Evolutionary conservation across 1,140 invertebrate genomes (phyloP).

Genomic region (Cardiocondyla obscurior): DNA sequence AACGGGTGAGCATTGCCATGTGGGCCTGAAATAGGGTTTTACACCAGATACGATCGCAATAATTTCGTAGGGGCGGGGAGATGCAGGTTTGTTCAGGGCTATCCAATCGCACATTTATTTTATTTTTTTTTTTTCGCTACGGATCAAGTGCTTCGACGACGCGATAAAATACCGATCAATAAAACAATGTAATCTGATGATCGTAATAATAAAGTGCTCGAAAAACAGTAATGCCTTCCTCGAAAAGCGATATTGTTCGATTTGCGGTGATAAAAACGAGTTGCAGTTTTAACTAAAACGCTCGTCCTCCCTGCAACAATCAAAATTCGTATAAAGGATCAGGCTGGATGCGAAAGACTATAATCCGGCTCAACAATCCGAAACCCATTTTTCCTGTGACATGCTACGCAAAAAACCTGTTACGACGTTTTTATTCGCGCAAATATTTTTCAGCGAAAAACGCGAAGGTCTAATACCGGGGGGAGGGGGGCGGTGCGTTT

Average conservation of each 20-base stretch:
- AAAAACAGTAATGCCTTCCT: neutral
- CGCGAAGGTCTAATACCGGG: neutral
- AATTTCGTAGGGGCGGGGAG: slow-evolving; percentile 68
- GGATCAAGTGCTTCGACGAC: slow-evolving; percentile 4
- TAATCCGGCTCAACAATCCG: slow-evolving; percentile 33
- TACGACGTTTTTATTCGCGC: slow-evolving; percentile 49
- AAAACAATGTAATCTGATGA: neutral
- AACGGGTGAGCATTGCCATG: slow-evolving; percentile 71
- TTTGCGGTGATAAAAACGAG: neutral
- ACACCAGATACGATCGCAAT: slow-evolving; percentile 78
- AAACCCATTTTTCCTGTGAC: slow-evolving; percentile 30
- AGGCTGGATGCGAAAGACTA: neutral
- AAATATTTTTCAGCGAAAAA: slow-evolving; percentile 40
- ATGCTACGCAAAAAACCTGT: slow-evolving; percentile 38
- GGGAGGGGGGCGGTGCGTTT: too few species aligned
- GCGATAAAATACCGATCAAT: neutral
- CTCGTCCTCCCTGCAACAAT: neutral
- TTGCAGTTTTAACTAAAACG: slow-evolving; percentile 18
- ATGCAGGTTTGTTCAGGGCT: slow-evolving; percentile 27
- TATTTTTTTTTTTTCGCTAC: slow-evolving; percentile 46
- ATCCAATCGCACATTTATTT: slow-evolving; percentile 29
- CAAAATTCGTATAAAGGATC: slow-evolving; percentile 18
- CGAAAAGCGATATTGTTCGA: neutral
- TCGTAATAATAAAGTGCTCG: neutral
- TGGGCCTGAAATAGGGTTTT: slow-evolving; percentile 73